Evolutionary conservation across 2,797 vertebrate genomes (phyloP), one percentile per base, ranked within the genome.

Genomic region (Sylvilagus floridanus): DNA sequence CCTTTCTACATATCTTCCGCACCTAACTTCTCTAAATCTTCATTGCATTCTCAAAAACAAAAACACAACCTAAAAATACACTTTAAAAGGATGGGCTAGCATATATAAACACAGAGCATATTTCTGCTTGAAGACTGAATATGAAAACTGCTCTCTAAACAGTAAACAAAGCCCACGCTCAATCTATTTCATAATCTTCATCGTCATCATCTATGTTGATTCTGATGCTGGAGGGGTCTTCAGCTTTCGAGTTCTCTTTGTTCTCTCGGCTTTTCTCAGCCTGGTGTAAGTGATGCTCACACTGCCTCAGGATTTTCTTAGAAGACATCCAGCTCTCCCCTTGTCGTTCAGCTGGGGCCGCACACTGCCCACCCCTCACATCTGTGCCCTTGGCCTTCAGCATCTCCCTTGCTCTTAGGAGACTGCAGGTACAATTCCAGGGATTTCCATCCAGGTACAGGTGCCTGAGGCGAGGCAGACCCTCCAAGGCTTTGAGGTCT

Each of bases 361-460:
- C 98, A 4, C 99, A 99, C 57, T 98, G 97, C 35, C 99, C 98
- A 65, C 98, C 98, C 88, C 96, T 96, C 81, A 99, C 98, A 52
- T 99, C 98, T 0, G 98, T 98, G 47, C 98, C 98, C 93, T 98
- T 98, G 90, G 98, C 98, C 85, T 98, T 95, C 95, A 99, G 96
- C 0, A 87, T 90, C 83, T 96, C 98, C 96, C 98, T 98, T 7
- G 97, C 98, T 84, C 96, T 96, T 47, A 99, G 94, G 54, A 99
- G 98, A 68, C 98, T 98, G 47, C 98, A 99, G 42, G 98, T 99
- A 95, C 98, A 99, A 82, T 99, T 99, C 98, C 99, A 99, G 0
- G 98, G 98, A 88, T 99, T 99, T 68, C 98, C 98, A 32, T 99
- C 99, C 79, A 99, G 97, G 93, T 98, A 98, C 12, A 99, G 97